Percentiles rank a stretch among this genome's conserved stretches.
These are phyloP conservation scores for Trichogramma evanescens DNA, from an alignment of 2,888 invertebrate genomes.

Conservation along the genomic window DNA sequence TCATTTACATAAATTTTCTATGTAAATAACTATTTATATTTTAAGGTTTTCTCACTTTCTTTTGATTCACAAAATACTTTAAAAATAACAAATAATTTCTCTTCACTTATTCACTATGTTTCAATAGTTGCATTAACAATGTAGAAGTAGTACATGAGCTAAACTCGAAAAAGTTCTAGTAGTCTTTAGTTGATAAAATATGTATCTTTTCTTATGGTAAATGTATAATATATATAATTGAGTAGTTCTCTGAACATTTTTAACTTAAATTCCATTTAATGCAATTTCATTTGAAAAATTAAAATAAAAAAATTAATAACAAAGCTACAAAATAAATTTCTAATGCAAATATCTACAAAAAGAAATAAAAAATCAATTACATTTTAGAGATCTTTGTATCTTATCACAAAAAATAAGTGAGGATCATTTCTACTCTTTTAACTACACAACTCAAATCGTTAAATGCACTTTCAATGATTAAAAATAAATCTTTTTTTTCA, in stretches of 20 bases:
- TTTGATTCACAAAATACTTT: slow-evolving; percentile 17
- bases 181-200: slow-evolving; percentile 5
- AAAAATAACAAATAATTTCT: slow-evolving; percentile 17
- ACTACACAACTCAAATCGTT: no score
- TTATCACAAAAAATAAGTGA: no score
- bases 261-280: no score
- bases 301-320: no score
- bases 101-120: slow-evolving; percentile 3
- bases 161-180: neutral
- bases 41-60: slow-evolving; percentile 8
- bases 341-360: no score
- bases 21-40: neutral
- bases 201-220: neutral
- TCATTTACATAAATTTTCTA: slow-evolving; percentile 3
- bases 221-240: slow-evolving; percentile 1
- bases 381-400: no score
- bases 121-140: slow-evolving; percentile 1
- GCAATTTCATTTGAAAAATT: no score
- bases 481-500: no score
- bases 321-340: no score
- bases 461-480: no score
- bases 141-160: neutral
- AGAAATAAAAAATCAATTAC: no score
- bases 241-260: neutral
- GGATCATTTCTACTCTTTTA: no score